These are phyloP conservation scores for Mungos mungo DNA, from an alignment of 2,113 vertebrate genomes.

Conservation along the genomic window DNA sequence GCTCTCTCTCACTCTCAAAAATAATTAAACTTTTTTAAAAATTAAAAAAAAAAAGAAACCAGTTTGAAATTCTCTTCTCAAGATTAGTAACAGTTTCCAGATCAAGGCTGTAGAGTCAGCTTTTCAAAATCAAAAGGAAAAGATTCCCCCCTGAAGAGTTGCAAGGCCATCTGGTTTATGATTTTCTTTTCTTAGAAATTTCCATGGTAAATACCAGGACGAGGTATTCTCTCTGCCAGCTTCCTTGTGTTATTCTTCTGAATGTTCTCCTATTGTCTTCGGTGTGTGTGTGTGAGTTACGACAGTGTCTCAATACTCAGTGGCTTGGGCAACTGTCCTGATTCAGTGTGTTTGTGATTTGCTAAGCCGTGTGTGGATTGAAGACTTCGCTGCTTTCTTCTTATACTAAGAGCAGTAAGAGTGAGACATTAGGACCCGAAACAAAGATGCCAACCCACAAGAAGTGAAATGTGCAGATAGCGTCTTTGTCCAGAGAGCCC, in stretches of 20 bases:
- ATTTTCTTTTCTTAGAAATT: constrained; percentile 1
- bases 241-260: neutral
- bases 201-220: neutral
- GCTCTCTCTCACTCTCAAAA: no score
- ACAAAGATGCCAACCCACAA: neutral
- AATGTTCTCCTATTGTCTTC: neutral
- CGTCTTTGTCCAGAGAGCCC: neutral
- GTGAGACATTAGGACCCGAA: neutral
- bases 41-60: neutral
- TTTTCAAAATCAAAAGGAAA: neutral
- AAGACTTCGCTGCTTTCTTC: neutral
- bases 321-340: neutral
- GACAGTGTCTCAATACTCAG: neutral
- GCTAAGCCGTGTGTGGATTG: neutral
- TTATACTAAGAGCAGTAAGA: neutral
- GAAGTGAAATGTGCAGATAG: neutral
- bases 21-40: no score
- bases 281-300: neutral
- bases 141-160: neutral
- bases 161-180: neutral
- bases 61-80: neutral
- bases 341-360: neutral
- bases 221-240: neutral
- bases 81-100: neutral
- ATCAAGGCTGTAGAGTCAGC: neutral